A percentile compares a stretch with the other conserved stretches of the same genome.
These are phyloP conservation scores for Glaucomys volans DNA, from an alignment of 2,113 vertebrate genomes.

Conservation along the genomic window DNA sequence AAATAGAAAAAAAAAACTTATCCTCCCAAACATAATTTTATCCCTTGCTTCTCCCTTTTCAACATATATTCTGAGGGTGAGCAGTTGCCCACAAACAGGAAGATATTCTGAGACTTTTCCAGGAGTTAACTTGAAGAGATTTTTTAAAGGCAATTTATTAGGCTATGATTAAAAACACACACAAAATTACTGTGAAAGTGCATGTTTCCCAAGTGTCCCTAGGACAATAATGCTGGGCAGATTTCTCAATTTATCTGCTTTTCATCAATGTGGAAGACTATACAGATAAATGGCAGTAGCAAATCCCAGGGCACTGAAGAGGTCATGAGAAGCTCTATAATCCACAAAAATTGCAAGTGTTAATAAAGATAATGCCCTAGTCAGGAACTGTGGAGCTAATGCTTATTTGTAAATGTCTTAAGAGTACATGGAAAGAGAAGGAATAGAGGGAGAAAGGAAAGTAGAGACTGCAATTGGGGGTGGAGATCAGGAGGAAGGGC, in stretches of 20 bases:
- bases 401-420: constrained; percentile 41
- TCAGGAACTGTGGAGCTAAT: neutral
- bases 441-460: neutral
- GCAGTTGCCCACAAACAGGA: neutral
- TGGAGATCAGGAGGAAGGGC: neutral
- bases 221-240: constrained; percentile 63
- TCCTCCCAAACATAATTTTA: neutral
- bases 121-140: constrained; percentile 64
- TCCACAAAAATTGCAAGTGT: constrained; percentile 22
- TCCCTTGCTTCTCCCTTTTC: neutral
- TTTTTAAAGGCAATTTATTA: constrained; percentile 75
- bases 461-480: neutral
- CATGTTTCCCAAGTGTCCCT: constrained; percentile 54
- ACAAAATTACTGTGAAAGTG: constrained; percentile 74
- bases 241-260: constrained; percentile 81
- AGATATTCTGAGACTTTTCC: constrained; percentile 32
- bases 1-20: neutral
- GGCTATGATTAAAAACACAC: constrained; percentile 36
- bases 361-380: constrained; percentile 60
- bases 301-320: constrained; percentile 66
- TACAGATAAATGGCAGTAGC: constrained; percentile 68
- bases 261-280: constrained; percentile 64
- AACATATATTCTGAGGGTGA: neutral
- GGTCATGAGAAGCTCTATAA: constrained; percentile 55
- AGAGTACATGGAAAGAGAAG: neutral